These are phyloP conservation scores for Choreutis nemorana DNA, from an alignment of 2,888 invertebrate genomes.

Conservation along the genomic window DNA sequence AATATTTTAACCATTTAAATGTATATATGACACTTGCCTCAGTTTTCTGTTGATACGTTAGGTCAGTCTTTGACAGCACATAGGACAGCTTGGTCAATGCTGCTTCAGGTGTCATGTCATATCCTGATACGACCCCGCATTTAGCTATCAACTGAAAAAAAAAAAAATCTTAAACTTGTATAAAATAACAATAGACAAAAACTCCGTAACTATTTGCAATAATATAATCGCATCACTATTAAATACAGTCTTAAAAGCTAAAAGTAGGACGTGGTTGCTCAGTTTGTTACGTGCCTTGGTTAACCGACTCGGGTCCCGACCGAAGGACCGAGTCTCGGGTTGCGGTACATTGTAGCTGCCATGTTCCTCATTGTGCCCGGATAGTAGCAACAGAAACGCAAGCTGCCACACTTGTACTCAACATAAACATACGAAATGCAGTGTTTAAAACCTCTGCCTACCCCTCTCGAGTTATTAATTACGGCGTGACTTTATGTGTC, in stretches of 20 bases:
- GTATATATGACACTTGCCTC: conserved; percentile 44
- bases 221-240: not conserved
- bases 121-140: conserved; percentile 80
- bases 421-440: no score
- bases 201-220: not conserved
- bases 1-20: not conserved
- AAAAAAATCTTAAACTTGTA: conserved; percentile 13
- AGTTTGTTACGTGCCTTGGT: not conserved
- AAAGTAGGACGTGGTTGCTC: not conserved
- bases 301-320: not conserved
- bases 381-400: no score
- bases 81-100: conserved; percentile 91
- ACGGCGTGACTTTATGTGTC: no score
- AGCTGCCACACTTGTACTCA: no score
- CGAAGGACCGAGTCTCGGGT: no score
- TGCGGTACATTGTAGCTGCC: no score
- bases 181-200: not conserved
- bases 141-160: conserved; percentile 56
- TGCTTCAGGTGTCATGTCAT: conserved; percentile 94
- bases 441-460: no score
- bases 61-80: conserved; percentile 81
- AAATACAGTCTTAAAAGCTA: not conserved
- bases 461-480: no score
- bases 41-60: conserved; percentile 70
- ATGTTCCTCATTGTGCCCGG: no score